Percentiles rank a stretch among this genome's conserved stretches.
Conservation (phyloP, 2,888 invertebrate species). For the Drosophila suboccidentalis region DNA sequence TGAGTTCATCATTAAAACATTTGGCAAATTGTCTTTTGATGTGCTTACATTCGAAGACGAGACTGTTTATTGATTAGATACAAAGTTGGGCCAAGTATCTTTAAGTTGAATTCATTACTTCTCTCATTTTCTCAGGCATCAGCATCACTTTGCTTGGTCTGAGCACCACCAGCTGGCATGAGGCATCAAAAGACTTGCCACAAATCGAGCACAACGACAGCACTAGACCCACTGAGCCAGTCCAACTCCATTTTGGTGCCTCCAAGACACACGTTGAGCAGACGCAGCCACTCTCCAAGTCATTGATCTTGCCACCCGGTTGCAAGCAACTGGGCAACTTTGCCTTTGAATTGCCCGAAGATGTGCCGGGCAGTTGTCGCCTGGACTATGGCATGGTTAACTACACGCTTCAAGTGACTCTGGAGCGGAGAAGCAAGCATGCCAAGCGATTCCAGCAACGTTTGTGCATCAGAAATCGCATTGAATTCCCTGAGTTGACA, state of each 20-base stretch:
- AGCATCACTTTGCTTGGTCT: conserved; percentile 58
- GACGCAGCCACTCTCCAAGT: conserved; percentile 26
- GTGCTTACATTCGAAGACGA: conserved; percentile 5
- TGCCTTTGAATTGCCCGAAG: conserved; percentile 54
- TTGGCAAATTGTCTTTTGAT: conserved; percentile 11
- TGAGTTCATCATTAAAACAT: conserved; percentile 36
- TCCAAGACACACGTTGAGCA: conserved; percentile 46
- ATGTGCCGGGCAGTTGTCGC: conserved; percentile 59
- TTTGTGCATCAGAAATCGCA: conserved; percentile 53
- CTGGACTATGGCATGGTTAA: conserved; percentile 53
- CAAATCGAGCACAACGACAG: conserved; percentile 70
- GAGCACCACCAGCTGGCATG: conserved; percentile 61
- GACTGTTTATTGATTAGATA: conserved; percentile 54
- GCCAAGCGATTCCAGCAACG: conserved; percentile 61
- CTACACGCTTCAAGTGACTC: conserved; percentile 50
- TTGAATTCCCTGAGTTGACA: conserved; percentile 53
- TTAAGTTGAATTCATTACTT: neutral
- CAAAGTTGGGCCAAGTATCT: neutral
- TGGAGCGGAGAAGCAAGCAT: conserved; percentile 59
- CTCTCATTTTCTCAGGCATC: conserved; percentile 43
- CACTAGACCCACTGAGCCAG: conserved; percentile 31
- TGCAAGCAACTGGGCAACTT: conserved; percentile 38
- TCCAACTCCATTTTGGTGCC: conserved; percentile 37
- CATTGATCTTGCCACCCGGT: conserved; percentile 28
- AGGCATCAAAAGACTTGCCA: conserved; percentile 28